A percentile compares a stretch with the other conserved stretches of the same genome.
These are phyloP conservation scores for Gadopsis marmoratus DNA, from an alignment of 2,797 vertebrate genomes.

Conservation along the genomic window DNA sequence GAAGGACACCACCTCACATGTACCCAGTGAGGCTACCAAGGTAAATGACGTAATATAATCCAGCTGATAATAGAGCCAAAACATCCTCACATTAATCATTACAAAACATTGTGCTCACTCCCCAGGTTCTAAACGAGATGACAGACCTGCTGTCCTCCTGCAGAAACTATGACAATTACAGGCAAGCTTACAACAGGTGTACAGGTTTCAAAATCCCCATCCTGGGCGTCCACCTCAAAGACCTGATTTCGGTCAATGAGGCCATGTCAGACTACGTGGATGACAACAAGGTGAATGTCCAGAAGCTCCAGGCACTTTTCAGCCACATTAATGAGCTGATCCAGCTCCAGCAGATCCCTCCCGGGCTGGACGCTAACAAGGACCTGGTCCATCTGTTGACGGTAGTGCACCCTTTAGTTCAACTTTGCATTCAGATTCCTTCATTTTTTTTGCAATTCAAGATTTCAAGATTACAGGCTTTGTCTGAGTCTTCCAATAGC, in stretches of 20 bases:
- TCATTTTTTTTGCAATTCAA: too few relatives aligned
- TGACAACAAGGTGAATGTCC: slow-evolving; percentile 93
- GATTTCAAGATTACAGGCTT: too few relatives aligned
- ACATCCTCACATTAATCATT: background rate
- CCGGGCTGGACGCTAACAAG: slow-evolving; percentile 93
- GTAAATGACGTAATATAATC: slow-evolving; percentile 71
- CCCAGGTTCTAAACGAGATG: slow-evolving; percentile 94
- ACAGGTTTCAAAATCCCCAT: slow-evolving; percentile 95
- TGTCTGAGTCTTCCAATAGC: too few relatives aligned
- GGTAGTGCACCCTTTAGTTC: slow-evolving; percentile 73
- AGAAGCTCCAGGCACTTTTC: slow-evolving; percentile 93
- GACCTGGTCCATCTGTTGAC: slow-evolving; percentile 96
- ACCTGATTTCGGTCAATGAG: slow-evolving; percentile 94
- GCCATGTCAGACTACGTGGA: slow-evolving; percentile 94
- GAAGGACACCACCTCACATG: slow-evolving; percentile 94
- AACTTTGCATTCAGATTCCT: slow-evolving; percentile 3
- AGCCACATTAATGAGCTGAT: slow-evolving; percentile 94
- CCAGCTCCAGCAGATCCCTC: slow-evolving; percentile 92
- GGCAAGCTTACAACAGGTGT: slow-evolving; percentile 90
- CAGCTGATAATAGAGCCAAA: background rate
- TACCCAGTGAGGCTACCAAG: slow-evolving; percentile 93
- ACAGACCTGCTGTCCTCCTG: slow-evolving; percentile 95
- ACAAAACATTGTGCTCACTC: slow-evolving; percentile 19
- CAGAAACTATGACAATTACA: slow-evolving; percentile 95
- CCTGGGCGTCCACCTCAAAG: slow-evolving; percentile 95